Percentiles rank a stretch among this genome's conserved stretches.
phyloP scores from a whole-genome alignment of 2,797 vertebrate genomes.

The Crocidura indochinensis region DNA sequence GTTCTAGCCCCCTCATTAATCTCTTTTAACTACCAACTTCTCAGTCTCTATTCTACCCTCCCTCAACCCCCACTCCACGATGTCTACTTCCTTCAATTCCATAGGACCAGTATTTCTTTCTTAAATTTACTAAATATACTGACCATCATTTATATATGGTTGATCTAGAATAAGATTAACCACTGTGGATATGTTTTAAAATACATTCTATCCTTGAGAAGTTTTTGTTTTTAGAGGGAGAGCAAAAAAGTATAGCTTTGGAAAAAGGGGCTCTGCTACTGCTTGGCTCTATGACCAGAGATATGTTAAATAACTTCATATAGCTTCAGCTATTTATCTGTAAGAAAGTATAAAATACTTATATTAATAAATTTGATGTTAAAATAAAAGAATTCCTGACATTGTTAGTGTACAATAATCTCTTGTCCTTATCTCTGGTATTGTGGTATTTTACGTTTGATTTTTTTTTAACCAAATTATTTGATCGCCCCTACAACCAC shows the following conservation, averaged over 20 bases:
- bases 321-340: too few relatives aligned
- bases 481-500: neutral
- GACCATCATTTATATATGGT: neutral
- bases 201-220: neutral
- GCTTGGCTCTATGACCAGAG: too few relatives aligned
- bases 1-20: neutral
- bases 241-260: neutral
- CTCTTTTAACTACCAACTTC: neutral
- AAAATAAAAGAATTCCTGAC: slow-evolving; percentile 39
- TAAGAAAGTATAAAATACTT: neutral
- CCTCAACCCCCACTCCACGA: neutral
- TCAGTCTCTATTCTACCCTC: neutral
- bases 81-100: neutral
- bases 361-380: slow-evolving; percentile 27
- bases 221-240: neutral
- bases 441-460: slow-evolving; percentile 36
- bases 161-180: neutral
- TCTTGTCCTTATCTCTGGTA: slow-evolving; percentile 33
- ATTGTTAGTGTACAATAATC: neutral
- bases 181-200: neutral
- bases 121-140: neutral
- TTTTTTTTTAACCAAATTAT: slow-evolving; percentile 41
- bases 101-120: neutral
- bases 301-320: too few relatives aligned
- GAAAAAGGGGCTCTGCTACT: neutral